A percentile compares a stretch with the other conserved stretches of the same genome.
phyloP scores from a whole-genome alignment of 1,140 invertebrate species.

The Drosophila chauvacae region DNA sequence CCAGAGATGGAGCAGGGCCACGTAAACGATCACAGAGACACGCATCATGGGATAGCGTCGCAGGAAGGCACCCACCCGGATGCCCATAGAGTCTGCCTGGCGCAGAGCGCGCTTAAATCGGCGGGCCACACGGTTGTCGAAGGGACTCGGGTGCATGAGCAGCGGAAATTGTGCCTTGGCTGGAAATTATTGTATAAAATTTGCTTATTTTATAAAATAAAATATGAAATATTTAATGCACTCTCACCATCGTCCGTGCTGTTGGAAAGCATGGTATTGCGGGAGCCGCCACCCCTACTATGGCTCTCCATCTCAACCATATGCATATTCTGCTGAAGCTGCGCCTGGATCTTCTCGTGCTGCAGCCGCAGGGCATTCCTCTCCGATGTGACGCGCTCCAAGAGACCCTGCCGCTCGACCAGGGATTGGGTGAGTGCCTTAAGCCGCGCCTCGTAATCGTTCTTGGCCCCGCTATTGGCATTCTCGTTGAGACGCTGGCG shows the following conservation, averaged over 20 bases:
- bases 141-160: slow-evolving; percentile 90
- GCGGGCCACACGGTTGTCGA: slow-evolving; percentile 91
- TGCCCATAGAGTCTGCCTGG: slow-evolving; percentile 89
- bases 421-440: slow-evolving; percentile 91
- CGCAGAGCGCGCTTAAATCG: slow-evolving; percentile 92
- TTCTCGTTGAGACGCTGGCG: slow-evolving; percentile 58
- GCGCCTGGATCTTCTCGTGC: slow-evolving; percentile 91
- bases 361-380: slow-evolving; percentile 92
- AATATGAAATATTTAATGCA: background rate
- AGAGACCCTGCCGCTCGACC: slow-evolving; percentile 91
- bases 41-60: slow-evolving; percentile 92
- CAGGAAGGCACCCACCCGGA: slow-evolving; percentile 92
- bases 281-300: slow-evolving; percentile 39
- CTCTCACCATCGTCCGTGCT: slow-evolving; percentile 87
- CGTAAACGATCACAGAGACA: slow-evolving; percentile 91
- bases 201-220: background rate
- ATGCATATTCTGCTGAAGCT: slow-evolving; percentile 64
- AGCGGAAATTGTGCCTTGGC: slow-evolving; percentile 89
- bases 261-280: slow-evolving; percentile 86
- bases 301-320: slow-evolving; percentile 59
- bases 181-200: slow-evolving; percentile 8
- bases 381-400: slow-evolving; percentile 92
- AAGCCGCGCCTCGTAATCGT: slow-evolving; percentile 89
- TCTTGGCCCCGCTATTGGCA: slow-evolving; percentile 50
- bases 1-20: slow-evolving; percentile 78